Conservation (phyloP, 1,140 invertebrate genomes). For the Drosophila busckii region DNA sequence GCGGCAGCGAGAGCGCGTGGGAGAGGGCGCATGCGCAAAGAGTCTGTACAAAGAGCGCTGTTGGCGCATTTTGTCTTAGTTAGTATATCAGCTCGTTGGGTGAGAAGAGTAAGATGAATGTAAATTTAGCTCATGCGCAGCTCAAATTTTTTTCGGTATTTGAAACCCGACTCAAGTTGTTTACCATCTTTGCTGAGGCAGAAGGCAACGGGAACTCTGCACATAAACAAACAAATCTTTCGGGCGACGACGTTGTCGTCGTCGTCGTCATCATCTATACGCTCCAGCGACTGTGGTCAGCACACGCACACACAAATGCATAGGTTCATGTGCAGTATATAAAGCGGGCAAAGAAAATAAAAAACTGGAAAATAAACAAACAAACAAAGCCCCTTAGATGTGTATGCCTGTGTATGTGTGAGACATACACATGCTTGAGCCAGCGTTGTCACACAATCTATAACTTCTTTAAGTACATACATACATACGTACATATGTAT, state of each 20-base stretch:
- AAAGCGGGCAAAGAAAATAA: neutral
- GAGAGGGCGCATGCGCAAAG: constrained; percentile 17
- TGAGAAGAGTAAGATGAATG: constrained; percentile 20
- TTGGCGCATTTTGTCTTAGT: neutral
- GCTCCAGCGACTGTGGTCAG: constrained; percentile 12
- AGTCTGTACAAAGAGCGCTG: neutral
- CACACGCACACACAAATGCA: neutral
- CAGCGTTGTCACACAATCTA: neutral
- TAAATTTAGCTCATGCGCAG: constrained; percentile 24
- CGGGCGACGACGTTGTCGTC: no score
- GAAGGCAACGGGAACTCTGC: constrained; percentile 24
- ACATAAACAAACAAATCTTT: constrained; percentile 39
- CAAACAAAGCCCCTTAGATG: constrained; percentile 1
- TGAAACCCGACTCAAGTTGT: constrained; percentile 21
- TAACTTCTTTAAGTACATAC: neutral
- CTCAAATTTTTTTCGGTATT: constrained; percentile 9
- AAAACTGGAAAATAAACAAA: constrained; percentile 33
- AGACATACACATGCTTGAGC: neutral
- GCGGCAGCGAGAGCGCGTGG: neutral
- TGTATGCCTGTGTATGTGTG: no score
- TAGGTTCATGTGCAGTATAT: neutral
- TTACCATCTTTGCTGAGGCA: constrained; percentile 27
- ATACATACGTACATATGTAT: constrained; percentile 4
- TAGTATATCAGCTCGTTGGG: no score
- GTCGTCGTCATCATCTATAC: no score